Base-by-base conservation (phyloP, 2,888 invertebrate genomes). In the Bedellia somnulentella region DNA sequence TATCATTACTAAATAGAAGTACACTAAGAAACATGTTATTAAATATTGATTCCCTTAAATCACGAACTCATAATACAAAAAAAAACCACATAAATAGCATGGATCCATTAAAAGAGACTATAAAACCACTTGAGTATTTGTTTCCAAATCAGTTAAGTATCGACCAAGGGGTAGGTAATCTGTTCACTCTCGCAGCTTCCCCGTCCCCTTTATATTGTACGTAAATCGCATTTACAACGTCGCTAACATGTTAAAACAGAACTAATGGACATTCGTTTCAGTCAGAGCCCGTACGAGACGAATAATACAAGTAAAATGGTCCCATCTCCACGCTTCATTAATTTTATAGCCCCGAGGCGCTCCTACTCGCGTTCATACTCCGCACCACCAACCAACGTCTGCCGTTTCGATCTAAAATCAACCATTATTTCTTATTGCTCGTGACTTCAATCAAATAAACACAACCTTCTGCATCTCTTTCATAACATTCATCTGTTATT, bases 191-290 rank as follows among this genome's bases (percentile, higher is more conserved):
- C 50, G 63, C 66, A 60, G 66, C 66, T 70, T 58, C 61, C 64
- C 68, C 64, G 66, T 67, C 71, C 73, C 60, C 70, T 58, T 63
- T 56, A 54, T 54, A 60, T 53, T 68, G 66, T 67, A 53, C 68
- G 67, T 67, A 73, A 75, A 75, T 75, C 71, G 68, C 64, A 75
- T 75, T 75, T 73, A 66, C 68, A 71, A 70, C 67, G 66, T 71
- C 68, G 68, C 73, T 75, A 75, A 75, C 73, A 75, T 73, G 75
- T 75, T 75, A 73, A 75, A 75, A 75, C 71, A 73, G 75, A 75
- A 75, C 75, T 73, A 75, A 75, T 75, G 73, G 73, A 73, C 73
- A 75, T 75, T 75, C 73, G 73, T 64, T 75, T 53, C 71, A 70
- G 71, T 70, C 70, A 63, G 60, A 66, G 71, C 63, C 66, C 70